phyloP scores from a whole-genome alignment of 1,140 invertebrate species.

The Lasioglossum albipes region DNA sequence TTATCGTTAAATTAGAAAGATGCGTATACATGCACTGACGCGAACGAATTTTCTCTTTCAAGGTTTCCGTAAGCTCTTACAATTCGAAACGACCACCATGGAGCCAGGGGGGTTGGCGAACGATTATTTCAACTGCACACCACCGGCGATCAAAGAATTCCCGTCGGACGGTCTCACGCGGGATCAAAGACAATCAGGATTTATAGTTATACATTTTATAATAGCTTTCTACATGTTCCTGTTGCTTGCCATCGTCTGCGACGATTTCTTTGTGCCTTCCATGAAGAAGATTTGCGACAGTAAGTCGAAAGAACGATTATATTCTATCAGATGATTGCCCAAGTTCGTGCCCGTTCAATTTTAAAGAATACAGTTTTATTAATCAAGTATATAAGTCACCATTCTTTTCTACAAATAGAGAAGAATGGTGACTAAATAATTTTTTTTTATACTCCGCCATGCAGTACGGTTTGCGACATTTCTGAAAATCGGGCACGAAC shows the following conservation, averaged over 20 bases:
- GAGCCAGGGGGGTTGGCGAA: background rate
- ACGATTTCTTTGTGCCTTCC: constrained; percentile 83
- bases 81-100: constrained; percentile 39
- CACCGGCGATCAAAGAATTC: constrained; percentile 80
- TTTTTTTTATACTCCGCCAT: too few species aligned
- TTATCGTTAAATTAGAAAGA: background rate
- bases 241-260: constrained; percentile 82
- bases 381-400: too few species aligned
- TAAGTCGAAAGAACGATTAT: constrained; percentile 65
- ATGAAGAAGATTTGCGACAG: constrained; percentile 83
- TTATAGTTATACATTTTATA: constrained; percentile 81
- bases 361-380: too few species aligned
- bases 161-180: constrained; percentile 80
- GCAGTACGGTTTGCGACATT: too few species aligned
- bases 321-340: background rate
- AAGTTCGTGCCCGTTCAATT: too few species aligned
- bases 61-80: constrained; percentile 70
- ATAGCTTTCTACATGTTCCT: constrained; percentile 82
- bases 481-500: too few species aligned
- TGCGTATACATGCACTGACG: background rate
- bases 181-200: constrained; percentile 77
- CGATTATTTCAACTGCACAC: constrained; percentile 73
- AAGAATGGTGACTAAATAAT: too few species aligned
- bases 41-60: constrained; percentile 2
- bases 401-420: too few species aligned